A percentile compares a stretch with the other conserved stretches of the same genome.
phyloP scores from a whole-genome alignment of 2,888 invertebrate genomes.

The Eristalis tenax region DNA sequence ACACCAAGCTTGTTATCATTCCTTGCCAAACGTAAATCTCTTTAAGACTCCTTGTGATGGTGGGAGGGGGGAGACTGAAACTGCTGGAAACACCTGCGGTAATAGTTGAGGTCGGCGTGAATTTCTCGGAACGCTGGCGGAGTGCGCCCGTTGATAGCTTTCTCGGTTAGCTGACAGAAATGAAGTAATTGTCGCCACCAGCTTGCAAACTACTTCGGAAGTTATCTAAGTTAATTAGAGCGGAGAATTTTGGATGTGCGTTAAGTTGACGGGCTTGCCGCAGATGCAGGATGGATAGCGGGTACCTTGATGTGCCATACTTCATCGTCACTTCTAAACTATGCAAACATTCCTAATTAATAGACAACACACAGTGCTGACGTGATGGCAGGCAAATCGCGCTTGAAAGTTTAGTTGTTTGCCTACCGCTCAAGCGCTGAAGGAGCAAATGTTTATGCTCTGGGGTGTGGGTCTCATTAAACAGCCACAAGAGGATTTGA shows the following conservation, averaged over 20 bases:
- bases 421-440: background rate
- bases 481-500: background rate
- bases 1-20: slow-evolving; percentile 23
- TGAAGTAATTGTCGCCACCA: slow-evolving; percentile 43
- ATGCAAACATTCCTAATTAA: slow-evolving; percentile 55
- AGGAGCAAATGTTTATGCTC: background rate
- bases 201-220: slow-evolving; percentile 39
- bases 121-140: background rate
- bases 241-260: slow-evolving; percentile 27
- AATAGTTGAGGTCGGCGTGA: slow-evolving; percentile 7
- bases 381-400: slow-evolving; percentile 46
- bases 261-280: slow-evolving; percentile 27
- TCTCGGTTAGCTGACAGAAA: slow-evolving; percentile 7
- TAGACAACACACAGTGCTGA: slow-evolving; percentile 37
- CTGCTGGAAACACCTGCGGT: slow-evolving; percentile 11
- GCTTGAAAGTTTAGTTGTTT: slow-evolving; percentile 18
- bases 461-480: background rate
- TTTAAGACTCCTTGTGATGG: background rate
- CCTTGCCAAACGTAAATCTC: slow-evolving; percentile 32
- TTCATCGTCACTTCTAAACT: background rate
- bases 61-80: background rate
- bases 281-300: slow-evolving; percentile 1
- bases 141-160: background rate
- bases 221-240: slow-evolving; percentile 54
- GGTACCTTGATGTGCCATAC: background rate